A percentile compares a stretch with the other conserved stretches of the same genome.
These are phyloP conservation scores for Mustela nigripes DNA, from an alignment of 2,113 vertebrate genomes.

Conservation along the genomic window DNA sequence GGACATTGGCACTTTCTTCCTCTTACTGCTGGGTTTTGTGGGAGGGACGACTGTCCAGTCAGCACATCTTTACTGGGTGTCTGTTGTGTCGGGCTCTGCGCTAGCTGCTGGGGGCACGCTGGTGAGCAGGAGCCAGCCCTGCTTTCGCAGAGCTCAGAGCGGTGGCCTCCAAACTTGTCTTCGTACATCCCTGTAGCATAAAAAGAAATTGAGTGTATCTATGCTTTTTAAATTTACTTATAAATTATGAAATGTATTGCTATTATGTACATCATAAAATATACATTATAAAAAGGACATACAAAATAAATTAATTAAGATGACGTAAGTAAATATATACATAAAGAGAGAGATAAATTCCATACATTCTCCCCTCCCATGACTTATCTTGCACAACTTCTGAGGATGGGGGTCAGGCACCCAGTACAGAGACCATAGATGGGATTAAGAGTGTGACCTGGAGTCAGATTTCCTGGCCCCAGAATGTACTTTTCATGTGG, in stretches of 20 bases:
- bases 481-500: not conserved
- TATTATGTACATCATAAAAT: not conserved
- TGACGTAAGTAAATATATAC: not conserved
- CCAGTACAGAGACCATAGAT: not conserved
- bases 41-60: not conserved
- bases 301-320: constrained; percentile 42
- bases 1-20: not conserved
- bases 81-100: not conserved
- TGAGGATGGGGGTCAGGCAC: not conserved
- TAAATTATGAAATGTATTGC: not conserved
- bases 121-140: not conserved
- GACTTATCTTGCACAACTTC: not conserved
- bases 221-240: not conserved
- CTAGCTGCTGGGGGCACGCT: not conserved
- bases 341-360: not conserved
- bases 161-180: not conserved
- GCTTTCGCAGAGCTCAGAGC: not conserved
- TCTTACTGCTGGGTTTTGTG: not conserved
- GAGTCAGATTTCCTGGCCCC: not conserved
- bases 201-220: not conserved
- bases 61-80: not conserved
- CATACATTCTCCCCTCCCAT: not conserved
- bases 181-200: not conserved
- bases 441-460: not conserved
- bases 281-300: not conserved